Conservation (phyloP, 2,888 invertebrate species). For the Drosophila robusta region DNA sequence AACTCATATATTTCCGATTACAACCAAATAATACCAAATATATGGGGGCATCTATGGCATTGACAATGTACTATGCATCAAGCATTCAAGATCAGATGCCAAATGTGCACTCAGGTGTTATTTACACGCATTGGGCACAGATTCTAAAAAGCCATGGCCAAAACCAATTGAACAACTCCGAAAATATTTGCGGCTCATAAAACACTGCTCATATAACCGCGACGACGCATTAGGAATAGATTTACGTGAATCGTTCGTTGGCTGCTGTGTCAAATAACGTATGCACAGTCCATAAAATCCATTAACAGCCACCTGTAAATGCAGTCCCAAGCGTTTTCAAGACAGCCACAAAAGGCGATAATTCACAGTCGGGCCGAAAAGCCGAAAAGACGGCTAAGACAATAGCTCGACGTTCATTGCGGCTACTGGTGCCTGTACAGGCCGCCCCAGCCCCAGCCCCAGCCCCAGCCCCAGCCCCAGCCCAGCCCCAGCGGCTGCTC, state of each 20-base stretch:
- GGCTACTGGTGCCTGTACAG: slow-evolving; percentile 28
- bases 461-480: slow-evolving; percentile 4
- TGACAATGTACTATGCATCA: slow-evolving; percentile 32
- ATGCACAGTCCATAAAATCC: slow-evolving; percentile 61
- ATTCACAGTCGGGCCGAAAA: slow-evolving; percentile 22
- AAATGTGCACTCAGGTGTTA: slow-evolving; percentile 24
- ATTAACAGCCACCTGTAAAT: slow-evolving; percentile 73
- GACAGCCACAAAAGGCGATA: slow-evolving; percentile 33
- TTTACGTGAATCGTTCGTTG: slow-evolving; percentile 20
- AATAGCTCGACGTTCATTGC: slow-evolving; percentile 45
- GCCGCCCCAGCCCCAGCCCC: slow-evolving; percentile 13
- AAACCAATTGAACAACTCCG: slow-evolving; percentile 28
- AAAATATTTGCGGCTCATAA: slow-evolving; percentile 49
- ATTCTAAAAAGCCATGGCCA: slow-evolving; percentile 54
- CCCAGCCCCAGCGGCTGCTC: slow-evolving; percentile 5
- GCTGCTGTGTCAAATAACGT: slow-evolving; percentile 20
- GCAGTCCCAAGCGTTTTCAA: slow-evolving; percentile 31
- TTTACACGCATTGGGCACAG: slow-evolving; percentile 41
- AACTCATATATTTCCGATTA: no score
- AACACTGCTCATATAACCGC: slow-evolving; percentile 14
- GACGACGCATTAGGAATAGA: slow-evolving; percentile 26
- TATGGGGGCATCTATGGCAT: slow-evolving; percentile 28
- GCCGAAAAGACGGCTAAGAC: slow-evolving; percentile 32
- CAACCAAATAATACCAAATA: not conserved
- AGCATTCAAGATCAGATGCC: slow-evolving; percentile 42